Conservation (phyloP, 2,113 vertebrate species). For the Orycteropus afer region DNA sequence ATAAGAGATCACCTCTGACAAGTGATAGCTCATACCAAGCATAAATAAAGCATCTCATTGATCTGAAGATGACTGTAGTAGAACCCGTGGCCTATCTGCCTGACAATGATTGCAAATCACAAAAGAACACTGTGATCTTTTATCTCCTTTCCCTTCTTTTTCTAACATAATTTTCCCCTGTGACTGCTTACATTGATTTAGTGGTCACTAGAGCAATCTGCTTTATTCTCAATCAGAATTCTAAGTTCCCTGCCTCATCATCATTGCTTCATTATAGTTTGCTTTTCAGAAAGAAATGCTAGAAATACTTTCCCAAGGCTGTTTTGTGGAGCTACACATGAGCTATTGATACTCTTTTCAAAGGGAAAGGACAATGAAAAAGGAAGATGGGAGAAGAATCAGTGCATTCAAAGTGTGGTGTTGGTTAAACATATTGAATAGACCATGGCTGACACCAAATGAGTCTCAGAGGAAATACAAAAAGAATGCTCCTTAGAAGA, state of each 20-base stretch:
- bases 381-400: neutral
- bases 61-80: constrained; percentile 23
- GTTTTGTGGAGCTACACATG: neutral
- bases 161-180: constrained; percentile 63
- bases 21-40: constrained; percentile 67
- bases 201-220: neutral
- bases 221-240: constrained; percentile 29
- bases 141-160: constrained; percentile 53
- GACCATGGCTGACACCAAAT: neutral
- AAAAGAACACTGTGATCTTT: constrained; percentile 50
- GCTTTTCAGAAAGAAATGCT: neutral
- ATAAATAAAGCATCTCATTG: constrained; percentile 78
- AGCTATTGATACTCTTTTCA: neutral
- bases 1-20: constrained; percentile 66
- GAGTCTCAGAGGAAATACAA: neutral
- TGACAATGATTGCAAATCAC: constrained; percentile 57
- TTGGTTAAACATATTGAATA: neutral
- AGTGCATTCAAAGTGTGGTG: neutral
- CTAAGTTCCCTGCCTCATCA: fast-evolving
- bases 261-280: neutral
- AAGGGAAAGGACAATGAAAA: neutral
- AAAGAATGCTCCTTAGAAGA: neutral
- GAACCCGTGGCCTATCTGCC: constrained; percentile 48
- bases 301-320: neutral
- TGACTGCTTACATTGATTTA: constrained; percentile 9